Evolutionary conservation across 2,888 invertebrate genomes (phyloP).

Genomic region (Terebella lapidaria): DNA sequence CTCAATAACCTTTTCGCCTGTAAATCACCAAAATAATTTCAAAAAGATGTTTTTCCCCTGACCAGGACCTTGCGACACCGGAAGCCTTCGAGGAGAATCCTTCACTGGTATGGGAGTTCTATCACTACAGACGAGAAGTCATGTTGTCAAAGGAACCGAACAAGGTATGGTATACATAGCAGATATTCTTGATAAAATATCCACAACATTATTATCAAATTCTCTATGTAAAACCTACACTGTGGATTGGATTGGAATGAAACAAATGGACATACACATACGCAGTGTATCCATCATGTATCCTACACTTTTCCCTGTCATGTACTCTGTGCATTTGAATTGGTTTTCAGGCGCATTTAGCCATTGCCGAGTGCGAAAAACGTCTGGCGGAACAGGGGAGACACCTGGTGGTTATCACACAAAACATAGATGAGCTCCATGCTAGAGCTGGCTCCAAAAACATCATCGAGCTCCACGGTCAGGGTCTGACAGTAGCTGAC

Average conservation of each 20-base stretch:
- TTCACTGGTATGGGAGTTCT: slow-evolving; percentile 84
- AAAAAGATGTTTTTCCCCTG: too few relatives aligned
- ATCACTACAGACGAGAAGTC: slow-evolving; percentile 76
- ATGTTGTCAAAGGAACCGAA: slow-evolving; percentile 63
- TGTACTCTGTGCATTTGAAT: too few relatives aligned
- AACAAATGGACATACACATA: too few relatives aligned
- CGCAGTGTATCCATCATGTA: too few relatives aligned
- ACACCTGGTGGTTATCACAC: slow-evolving; percentile 60
- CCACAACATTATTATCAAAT: background rate
- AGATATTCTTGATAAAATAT: background rate
- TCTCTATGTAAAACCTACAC: too few relatives aligned
- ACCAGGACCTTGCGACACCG: slow-evolving; percentile 60
- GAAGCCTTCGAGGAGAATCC: slow-evolving; percentile 69
- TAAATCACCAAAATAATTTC: background rate
- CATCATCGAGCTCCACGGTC: slow-evolving; percentile 63
- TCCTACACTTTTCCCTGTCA: too few relatives aligned
- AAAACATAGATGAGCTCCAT: slow-evolving; percentile 66
- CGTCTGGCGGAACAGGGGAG: slow-evolving; percentile 57
- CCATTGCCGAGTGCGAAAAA: slow-evolving; percentile 66
- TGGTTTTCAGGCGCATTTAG: slow-evolving; percentile 68
- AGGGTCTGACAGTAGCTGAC: background rate
- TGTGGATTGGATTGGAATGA: too few relatives aligned
- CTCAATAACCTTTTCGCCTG: background rate
- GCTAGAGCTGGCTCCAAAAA: slow-evolving; percentile 60
- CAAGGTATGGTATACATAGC: too few relatives aligned